Percentiles rank a stretch among this genome's conserved stretches.
phyloP scores from a whole-genome alignment of 2,888 invertebrate genomes.

The Leptinotarsa tumamoca region DNA sequence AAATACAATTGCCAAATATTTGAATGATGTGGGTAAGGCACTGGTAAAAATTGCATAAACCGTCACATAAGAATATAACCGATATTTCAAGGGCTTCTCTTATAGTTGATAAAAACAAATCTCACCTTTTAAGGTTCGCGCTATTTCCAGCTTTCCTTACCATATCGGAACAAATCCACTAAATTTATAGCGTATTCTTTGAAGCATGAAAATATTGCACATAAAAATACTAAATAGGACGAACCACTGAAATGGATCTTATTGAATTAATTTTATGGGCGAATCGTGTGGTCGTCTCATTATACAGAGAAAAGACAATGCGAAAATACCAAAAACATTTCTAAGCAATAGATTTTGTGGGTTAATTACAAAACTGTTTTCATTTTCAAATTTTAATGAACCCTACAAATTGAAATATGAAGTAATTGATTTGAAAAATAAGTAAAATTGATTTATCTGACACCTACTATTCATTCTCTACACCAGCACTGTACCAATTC shows the following conservation, averaged over 20 bases:
- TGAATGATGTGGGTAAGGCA: slow-evolving; percentile 10
- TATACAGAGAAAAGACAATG: not conserved
- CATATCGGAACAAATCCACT: not conserved
- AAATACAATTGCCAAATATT: slow-evolving; percentile 24
- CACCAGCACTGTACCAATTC: too few relatives aligned
- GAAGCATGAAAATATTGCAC: slow-evolving; percentile 3
- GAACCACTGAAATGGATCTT: not conserved
- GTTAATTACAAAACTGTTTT: too few relatives aligned
- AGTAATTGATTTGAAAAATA: too few relatives aligned
- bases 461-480: too few relatives aligned
- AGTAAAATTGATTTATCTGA: too few relatives aligned
- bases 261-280: not conserved
- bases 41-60: not conserved
- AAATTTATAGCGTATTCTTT: not conserved
- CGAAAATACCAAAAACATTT: too few relatives aligned
- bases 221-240: not conserved
- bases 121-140: not conserved
- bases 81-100: not conserved
- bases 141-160: slow-evolving; percentile 5
- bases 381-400: too few relatives aligned
- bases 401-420: too few relatives aligned
- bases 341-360: too few relatives aligned
- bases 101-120: not conserved
- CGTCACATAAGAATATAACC: not conserved
- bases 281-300: not conserved